Evolutionary conservation across 1,140 invertebrate species (phyloP).

Genomic region (Campoletis sonorensis): DNA sequence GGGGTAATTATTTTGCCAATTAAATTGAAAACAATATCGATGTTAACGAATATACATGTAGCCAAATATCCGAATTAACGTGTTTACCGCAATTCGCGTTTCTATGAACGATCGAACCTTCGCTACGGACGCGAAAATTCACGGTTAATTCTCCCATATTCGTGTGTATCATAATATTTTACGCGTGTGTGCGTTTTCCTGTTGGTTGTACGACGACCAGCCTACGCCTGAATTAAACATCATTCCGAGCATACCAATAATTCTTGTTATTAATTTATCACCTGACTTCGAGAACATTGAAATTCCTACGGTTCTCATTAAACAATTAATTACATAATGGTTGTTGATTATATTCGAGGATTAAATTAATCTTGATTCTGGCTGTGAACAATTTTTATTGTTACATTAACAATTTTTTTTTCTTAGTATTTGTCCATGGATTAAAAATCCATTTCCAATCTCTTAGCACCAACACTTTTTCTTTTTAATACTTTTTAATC

Average conservation of each 20-base stretch:
- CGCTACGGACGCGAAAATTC: neutral
- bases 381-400: too few relatives aligned
- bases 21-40: slow-evolving; percentile 18
- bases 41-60: neutral
- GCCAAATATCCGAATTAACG: neutral
- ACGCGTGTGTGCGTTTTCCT: neutral
- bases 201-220: neutral
- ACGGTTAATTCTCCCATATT: neutral
- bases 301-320: neutral
- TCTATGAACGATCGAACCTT: neutral
- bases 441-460: too few relatives aligned
- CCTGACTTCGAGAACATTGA: neutral
- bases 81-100: neutral
- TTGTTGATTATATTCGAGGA: neutral
- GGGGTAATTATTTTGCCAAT: slow-evolving; percentile 4
- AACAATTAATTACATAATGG: neutral
- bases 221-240: neutral
- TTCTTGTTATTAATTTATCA: slow-evolving; percentile 13
- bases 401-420: too few relatives aligned
- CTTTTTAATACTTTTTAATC: too few relatives aligned
- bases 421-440: too few relatives aligned
- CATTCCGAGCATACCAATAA: slow-evolving; percentile 3
- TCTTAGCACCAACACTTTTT: too few relatives aligned
- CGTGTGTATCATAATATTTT: neutral
- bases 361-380: neutral